These are phyloP conservation scores for Botrylloides violaceus DNA, from an alignment of 23 tunicate genomes.

Conservation along the genomic window DNA sequence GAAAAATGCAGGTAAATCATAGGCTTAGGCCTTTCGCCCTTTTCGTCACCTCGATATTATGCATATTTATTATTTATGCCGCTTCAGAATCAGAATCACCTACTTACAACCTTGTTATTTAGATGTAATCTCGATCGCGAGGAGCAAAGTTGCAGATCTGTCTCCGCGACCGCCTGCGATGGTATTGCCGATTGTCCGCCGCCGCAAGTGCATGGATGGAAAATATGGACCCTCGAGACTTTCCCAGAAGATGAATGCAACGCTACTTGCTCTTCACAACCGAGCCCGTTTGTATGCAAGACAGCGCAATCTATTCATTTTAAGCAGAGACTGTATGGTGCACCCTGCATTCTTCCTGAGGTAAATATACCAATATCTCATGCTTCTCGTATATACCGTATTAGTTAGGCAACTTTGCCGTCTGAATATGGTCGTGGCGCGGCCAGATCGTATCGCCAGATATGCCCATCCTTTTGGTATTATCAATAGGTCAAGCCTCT, in stretches of 20 bases:
- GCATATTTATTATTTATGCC: too few species aligned
- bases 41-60: too few species aligned
- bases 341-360: neutral
- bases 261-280: constrained; percentile 12
- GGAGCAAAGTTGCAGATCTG: constrained; percentile 16
- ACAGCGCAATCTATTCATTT: neutral
- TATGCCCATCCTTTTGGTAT: too few species aligned
- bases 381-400: too few species aligned
- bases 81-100: too few species aligned
- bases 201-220: constrained; percentile 9
- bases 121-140: constrained; percentile 8
- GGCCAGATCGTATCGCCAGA: too few species aligned
- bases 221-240: constrained; percentile 19
- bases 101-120: too few species aligned
- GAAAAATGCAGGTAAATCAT: constrained; percentile 49
- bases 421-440: too few species aligned
- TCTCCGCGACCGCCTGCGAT: constrained; percentile 35
- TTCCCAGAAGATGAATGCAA: constrained; percentile 62
- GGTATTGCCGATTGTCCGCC: constrained; percentile 69
- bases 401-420: too few species aligned
- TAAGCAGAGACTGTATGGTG: constrained; percentile 1
- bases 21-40: too few species aligned
- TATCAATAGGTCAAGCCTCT: too few species aligned
- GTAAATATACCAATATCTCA: too few species aligned
- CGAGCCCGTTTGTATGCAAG: neutral